phyloP scores from a whole-genome alignment of 2,888 invertebrate species.

The Allolobophora icterica region DNA sequence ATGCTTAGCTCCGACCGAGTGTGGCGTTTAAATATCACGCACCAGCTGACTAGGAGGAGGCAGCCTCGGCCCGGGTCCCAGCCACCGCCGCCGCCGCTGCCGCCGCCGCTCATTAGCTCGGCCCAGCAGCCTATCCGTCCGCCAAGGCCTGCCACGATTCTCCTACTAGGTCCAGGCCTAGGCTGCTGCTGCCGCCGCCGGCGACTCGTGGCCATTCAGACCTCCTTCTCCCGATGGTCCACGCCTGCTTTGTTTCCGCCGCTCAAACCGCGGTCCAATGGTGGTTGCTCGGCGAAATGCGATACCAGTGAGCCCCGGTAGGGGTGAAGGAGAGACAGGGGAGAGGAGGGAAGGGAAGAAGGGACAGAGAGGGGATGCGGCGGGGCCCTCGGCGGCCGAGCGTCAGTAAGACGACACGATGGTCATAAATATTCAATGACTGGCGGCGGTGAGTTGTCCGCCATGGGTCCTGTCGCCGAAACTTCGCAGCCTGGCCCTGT shows the following conservation, averaged over 20 bases:
- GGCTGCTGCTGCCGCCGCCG: not conserved
- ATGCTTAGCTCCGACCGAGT: not conserved
- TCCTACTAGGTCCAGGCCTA: not conserved
- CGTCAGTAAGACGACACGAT: not conserved
- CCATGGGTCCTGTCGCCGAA: not conserved
- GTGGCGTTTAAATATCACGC: conserved; percentile 25
- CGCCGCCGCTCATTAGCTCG: not conserved
- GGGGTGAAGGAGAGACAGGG: not conserved
- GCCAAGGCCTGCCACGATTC: not conserved
- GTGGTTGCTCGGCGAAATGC: not conserved
- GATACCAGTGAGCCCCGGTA: not conserved
- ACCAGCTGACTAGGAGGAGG: not conserved
- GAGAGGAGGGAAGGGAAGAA: not conserved
- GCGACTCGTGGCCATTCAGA: not conserved
- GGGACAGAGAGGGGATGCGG: not conserved
- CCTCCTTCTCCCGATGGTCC: not conserved
- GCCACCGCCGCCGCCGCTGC: not conserved
- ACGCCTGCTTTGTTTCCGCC: conserved; percentile 22
- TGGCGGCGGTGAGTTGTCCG: not conserved
- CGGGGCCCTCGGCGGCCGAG: not conserved
- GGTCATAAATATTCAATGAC: not conserved
- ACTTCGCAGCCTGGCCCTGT: too few relatives aligned
- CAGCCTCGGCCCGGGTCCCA: not conserved
- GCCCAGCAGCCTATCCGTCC: not conserved
- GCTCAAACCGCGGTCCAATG: conserved; percentile 24